A percentile compares a stretch with the other conserved stretches of the same genome.
phyloP scores from a whole-genome alignment of 2,888 invertebrate genomes.

The Sinohyriopsis cumingii region DNA sequence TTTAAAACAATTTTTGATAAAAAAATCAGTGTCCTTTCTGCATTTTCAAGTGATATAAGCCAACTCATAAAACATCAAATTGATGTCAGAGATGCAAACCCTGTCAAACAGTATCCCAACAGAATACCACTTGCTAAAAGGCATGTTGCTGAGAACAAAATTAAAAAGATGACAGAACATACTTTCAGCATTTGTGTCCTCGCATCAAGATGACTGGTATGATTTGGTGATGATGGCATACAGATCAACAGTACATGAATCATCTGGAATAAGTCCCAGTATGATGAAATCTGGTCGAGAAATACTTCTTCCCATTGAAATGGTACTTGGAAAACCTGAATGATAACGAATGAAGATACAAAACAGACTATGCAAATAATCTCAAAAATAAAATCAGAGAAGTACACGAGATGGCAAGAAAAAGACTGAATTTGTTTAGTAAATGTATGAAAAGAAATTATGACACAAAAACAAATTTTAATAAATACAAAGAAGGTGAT shows the following conservation, averaged over 20 bases:
- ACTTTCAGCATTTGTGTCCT: too few species aligned
- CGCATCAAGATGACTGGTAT: constrained; percentile 33
- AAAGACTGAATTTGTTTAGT: constrained; percentile 7
- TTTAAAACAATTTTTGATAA: constrained; percentile 8
- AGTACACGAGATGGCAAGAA: constrained; percentile 16
- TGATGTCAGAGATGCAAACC: constrained; percentile 19
- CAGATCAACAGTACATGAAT: constrained; percentile 22
- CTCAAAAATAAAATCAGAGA: constrained; percentile 5
- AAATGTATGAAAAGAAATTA: too few species aligned
- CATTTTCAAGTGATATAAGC: constrained; percentile 10
- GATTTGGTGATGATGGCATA: constrained; percentile 31
- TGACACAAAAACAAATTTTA: too few species aligned
- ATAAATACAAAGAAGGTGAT: too few species aligned
- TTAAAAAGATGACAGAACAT: constrained; percentile 15
- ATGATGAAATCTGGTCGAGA: constrained; percentile 10
- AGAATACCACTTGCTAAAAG: constrained; percentile 24
- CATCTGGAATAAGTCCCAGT: constrained; percentile 28
- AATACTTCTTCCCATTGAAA: constrained; percentile 22
- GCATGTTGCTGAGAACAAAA: too few species aligned
- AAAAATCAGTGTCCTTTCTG: constrained; percentile 12
- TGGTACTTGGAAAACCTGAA: constrained; percentile 8
- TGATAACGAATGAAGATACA: background rate
- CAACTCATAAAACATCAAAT: constrained; percentile 17
- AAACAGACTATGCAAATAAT: constrained; percentile 11
- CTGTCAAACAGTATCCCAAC: constrained; percentile 25